These are phyloP conservation scores for Sarcophaga caerulescens DNA, from an alignment of 2,888 invertebrate species.

Conservation along the genomic window DNA sequence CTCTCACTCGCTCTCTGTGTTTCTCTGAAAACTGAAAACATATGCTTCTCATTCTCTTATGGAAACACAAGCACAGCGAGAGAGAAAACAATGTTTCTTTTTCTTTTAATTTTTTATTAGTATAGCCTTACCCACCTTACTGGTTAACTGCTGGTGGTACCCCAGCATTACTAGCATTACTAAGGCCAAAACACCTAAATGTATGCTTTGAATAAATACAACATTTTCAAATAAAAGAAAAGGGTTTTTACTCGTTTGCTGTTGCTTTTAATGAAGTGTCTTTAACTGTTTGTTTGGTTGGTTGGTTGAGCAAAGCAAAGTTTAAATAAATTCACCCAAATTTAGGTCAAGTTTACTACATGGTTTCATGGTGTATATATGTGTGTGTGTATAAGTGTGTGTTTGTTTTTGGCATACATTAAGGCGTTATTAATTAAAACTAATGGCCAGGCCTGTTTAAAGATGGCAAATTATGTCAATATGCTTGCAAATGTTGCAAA, in stretches of 20 bases:
- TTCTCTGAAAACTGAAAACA: constrained; percentile 10
- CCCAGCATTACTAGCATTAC: neutral
- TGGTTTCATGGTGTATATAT: no score
- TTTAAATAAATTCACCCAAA: constrained; percentile 22
- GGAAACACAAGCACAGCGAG: no score
- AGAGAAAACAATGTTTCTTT: neutral
- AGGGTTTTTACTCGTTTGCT: constrained; percentile 27
- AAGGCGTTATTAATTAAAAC: constrained; percentile 60
- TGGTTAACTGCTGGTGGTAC: neutral
- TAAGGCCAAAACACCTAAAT: constrained; percentile 43
- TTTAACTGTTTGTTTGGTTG: neutral
- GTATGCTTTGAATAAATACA: constrained; percentile 53
- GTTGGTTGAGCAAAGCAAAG: neutral
- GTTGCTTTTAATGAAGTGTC: constrained; percentile 55
- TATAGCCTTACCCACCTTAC: neutral
- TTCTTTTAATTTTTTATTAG: neutral
- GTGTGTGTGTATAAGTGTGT: neutral
- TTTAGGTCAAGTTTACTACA: constrained; percentile 63
- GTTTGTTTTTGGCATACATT: constrained; percentile 45
- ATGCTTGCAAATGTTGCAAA: no score
- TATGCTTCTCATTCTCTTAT: constrained; percentile 14
- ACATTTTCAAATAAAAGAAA: constrained; percentile 18
- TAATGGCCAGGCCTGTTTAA: constrained; percentile 19
- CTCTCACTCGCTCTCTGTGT: neutral
- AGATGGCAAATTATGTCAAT: neutral